Evolutionary conservation across 2,888 invertebrate genomes (phyloP).

Genomic region (Hermaeophaga mercurialis): DNA sequence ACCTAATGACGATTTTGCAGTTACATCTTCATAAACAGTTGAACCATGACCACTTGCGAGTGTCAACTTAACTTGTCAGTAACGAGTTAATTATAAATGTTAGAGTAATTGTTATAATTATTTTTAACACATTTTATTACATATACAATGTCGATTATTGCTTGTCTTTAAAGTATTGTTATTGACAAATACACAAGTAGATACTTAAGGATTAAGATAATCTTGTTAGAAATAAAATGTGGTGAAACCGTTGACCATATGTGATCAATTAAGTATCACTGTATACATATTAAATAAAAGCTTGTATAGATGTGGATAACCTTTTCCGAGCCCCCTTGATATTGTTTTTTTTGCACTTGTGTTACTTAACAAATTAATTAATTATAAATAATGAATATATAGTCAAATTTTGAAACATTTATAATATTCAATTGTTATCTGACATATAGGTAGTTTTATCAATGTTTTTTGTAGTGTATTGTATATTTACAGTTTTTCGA

Average conservation of each 20-base stretch:
- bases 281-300: conserved; percentile 32
- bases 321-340: conserved; percentile 44
- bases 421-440: conserved; percentile 56
- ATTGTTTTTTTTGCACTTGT: conserved; percentile 51
- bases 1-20: too few relatives aligned
- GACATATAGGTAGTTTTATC: conserved; percentile 57
- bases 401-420: conserved; percentile 52
- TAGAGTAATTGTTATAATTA: too few relatives aligned
- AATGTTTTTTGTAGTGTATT: conserved; percentile 58
- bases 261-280: conserved; percentile 6
- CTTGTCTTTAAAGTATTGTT: conserved; percentile 29
- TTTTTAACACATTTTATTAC: background rate
- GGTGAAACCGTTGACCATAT: conserved; percentile 20
- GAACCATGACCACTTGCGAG: too few relatives aligned
- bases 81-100: too few relatives aligned
- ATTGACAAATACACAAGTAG: conserved; percentile 42
- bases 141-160: background rate
- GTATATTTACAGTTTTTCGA: conserved; percentile 49
- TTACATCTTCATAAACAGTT: too few relatives aligned
- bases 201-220: conserved; percentile 42
- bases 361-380: conserved; percentile 40
- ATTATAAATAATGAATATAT: conserved; percentile 47
- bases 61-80: background rate
- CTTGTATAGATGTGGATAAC: conserved; percentile 54
- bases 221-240: conserved; percentile 46